Evolutionary conservation across 2,888 invertebrate species (phyloP).

Genomic region (Thysanoteuthis rhombus): DNA sequence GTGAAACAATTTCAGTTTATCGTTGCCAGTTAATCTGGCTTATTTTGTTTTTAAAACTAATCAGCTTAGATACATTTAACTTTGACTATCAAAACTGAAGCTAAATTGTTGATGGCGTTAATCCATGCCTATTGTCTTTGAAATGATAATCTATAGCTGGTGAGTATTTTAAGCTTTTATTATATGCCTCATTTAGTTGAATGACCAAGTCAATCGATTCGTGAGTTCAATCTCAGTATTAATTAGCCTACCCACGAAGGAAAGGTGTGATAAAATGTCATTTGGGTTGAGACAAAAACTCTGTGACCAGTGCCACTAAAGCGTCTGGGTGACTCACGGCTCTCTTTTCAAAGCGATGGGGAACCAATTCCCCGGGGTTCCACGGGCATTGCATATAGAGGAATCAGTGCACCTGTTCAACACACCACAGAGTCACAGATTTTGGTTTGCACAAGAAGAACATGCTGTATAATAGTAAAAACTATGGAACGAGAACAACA

Average conservation of each 20-base stretch:
- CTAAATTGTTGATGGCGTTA: neutral
- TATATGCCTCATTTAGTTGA: neutral
- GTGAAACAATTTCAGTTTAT: neutral
- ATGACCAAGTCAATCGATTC: neutral
- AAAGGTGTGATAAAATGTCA: neutral
- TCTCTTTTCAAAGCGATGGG: too few relatives aligned
- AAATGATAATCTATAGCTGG: neutral
- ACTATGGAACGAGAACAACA: too few relatives aligned
- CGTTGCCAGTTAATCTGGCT: neutral
- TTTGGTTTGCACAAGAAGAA: too few relatives aligned
- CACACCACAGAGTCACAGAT: too few relatives aligned
- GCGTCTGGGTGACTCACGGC: too few relatives aligned
- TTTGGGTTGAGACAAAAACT: too few relatives aligned
- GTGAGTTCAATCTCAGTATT: neutral
- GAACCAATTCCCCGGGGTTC: too few relatives aligned
- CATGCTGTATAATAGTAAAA: too few relatives aligned
- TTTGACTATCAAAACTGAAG: slow-evolving; percentile 12
- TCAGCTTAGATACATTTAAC: neutral
- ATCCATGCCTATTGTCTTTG: neutral
- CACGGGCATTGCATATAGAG: too few relatives aligned
- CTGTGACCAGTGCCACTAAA: too few relatives aligned
- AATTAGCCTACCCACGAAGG: neutral
- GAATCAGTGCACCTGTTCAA: too few relatives aligned
- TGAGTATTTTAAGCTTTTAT: neutral
- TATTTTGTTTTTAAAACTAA: slow-evolving; percentile 1